phyloP scores from a whole-genome alignment of 2,113 vertebrate species.

The Candoia aspera region DNA sequence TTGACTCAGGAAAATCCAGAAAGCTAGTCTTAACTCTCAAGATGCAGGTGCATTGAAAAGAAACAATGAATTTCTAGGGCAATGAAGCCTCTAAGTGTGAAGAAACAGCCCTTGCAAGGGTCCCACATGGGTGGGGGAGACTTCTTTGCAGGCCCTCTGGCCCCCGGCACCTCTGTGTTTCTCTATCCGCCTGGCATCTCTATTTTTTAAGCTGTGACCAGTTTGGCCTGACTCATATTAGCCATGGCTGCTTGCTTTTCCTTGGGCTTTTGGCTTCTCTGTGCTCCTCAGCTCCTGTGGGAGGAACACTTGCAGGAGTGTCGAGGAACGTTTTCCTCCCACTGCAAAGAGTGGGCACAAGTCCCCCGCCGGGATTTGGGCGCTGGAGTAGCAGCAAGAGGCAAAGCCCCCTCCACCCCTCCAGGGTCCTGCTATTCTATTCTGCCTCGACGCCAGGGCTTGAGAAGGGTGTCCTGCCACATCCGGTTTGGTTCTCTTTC shows the following conservation, averaged over 20 bases:
- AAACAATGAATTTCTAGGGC: background rate
- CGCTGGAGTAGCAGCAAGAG: background rate
- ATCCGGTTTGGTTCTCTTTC: too few relatives aligned
- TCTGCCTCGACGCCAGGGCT: background rate
- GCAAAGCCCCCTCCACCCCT: background rate
- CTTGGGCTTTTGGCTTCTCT: background rate
- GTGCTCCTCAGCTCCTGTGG: background rate
- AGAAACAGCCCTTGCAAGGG: background rate
- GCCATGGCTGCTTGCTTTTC: background rate
- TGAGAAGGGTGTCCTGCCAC: background rate
- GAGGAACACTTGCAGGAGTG: background rate
- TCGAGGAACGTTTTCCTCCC: background rate
- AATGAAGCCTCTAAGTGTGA: background rate
- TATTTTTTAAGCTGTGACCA: background rate
- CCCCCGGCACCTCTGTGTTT: background rate
- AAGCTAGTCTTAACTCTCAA: background rate
- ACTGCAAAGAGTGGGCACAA: background rate
- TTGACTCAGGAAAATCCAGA: background rate
- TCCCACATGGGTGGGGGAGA: background rate
- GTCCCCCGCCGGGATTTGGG: background rate
- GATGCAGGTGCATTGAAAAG: background rate
- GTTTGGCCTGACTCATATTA: background rate
- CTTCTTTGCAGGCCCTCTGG: background rate
- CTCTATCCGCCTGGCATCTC: background rate
- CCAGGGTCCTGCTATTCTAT: background rate